Evolutionary conservation across 2,113 vertebrate species (phyloP), one percentile per base, ranked within the genome.

Genomic region (Hyla sarda): DNA sequence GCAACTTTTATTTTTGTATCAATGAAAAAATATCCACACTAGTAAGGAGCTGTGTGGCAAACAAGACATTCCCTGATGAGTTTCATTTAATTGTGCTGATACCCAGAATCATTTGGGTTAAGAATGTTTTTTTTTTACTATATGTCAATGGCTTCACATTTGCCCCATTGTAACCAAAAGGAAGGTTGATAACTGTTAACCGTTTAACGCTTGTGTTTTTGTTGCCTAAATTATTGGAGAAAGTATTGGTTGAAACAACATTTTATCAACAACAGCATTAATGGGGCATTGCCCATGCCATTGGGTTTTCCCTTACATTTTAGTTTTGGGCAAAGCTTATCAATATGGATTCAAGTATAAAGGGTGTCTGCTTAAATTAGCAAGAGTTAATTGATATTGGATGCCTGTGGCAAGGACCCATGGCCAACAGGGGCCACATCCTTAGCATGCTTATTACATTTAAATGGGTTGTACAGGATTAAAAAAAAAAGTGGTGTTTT

Each of bases 61-160:
- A 85, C 84, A 87, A 91, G 89, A 25, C 91, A 90, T 92, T 94
- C 94, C 94, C 93, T 93, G 92, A 93, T 94, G 90, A 94, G 92
- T 88, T 91, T 91, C 89, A 93, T 91, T 94, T 93, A 92, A 91
- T 95, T 95, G 93, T 95, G 94, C 94, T 93, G 90, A 94, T 93
- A 93, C 91, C 92, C 92, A 91, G 89, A 89, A 90, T 91, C 90
- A 82, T 88, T 89, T 89, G 92, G 91, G 92, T 92, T 92, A 91
- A 88, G 89, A 94, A 92, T 89, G 91, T 92, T 89, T 90, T 89
- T 90, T 90, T 92, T 16, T 17, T 67, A 89, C 90, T 90, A 91
- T 91, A 8, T 37, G 34, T 81, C 23, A 80, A 80, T 62, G 54
- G 77, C 77, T 79, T 79, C 21, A 79, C 34, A 60, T 88, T 85